These are phyloP conservation scores for Rousettus madagascariensis DNA, from an alignment of 2,797 vertebrate genomes.

Conservation along the genomic window DNA sequence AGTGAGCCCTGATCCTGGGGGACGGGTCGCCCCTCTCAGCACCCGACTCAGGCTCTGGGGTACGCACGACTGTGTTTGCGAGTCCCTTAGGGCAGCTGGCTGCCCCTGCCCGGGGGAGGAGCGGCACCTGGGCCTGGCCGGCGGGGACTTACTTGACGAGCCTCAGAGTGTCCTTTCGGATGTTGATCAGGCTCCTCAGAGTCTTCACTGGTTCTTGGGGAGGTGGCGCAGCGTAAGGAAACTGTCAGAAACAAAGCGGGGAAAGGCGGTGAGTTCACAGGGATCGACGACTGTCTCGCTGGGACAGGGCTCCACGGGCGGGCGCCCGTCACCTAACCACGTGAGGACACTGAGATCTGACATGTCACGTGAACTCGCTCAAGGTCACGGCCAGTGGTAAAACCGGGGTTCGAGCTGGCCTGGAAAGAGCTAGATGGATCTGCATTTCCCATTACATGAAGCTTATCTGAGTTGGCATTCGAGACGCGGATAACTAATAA, in stretches of 20 bases:
- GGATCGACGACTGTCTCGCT: neutral
- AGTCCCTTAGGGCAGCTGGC: neutral
- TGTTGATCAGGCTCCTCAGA: conserved; percentile 96
- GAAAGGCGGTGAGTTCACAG: neutral
- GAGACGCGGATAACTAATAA: neutral
- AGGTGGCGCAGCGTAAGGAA: conserved; percentile 96
- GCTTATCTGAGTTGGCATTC: neutral
- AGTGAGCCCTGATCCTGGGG: rapidly evolving
- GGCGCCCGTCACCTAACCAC: neutral
- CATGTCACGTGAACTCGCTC: neutral
- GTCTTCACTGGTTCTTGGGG: conserved; percentile 99
- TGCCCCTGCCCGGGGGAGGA: too few species aligned
- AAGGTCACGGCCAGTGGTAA: neutral
- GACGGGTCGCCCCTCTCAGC: rapidly evolving
- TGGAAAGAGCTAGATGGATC: neutral
- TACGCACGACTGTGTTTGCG: neutral
- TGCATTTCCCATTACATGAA: neutral
- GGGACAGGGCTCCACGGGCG: neutral
- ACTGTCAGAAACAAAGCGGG: conserved; percentile 85
- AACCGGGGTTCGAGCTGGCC: neutral
- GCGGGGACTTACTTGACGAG: conserved; percentile 90
- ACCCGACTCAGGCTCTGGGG: neutral
- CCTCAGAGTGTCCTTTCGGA: conserved; percentile 97
- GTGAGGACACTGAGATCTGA: neutral
- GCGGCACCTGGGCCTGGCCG: neutral